Evolutionary conservation across 2,888 invertebrate genomes (phyloP).

Genomic region (Protodeltote pygarga): DNA sequence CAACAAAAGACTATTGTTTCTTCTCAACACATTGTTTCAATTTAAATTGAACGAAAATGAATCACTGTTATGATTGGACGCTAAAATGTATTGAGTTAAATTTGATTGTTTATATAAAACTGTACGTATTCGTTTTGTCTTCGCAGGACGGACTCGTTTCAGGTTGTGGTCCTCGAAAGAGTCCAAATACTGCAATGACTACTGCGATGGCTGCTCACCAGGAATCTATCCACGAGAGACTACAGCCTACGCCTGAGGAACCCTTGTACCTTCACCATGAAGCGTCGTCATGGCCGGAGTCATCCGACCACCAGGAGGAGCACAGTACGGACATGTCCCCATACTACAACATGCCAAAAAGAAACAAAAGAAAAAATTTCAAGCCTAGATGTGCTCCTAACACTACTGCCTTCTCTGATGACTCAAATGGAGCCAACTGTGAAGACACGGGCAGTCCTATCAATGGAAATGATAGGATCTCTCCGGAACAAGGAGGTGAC

Average conservation of each 20-base stretch:
- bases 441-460: slow-evolving; percentile 68
- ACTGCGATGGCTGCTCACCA: slow-evolving; percentile 87
- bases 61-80: slow-evolving; percentile 83
- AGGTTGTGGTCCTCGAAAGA: slow-evolving; percentile 70
- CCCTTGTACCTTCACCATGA: slow-evolving; percentile 83
- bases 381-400: slow-evolving; percentile 91
- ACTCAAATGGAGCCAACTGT: slow-evolving; percentile 76
- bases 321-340: slow-evolving; percentile 76
- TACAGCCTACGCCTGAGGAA: slow-evolving; percentile 79
- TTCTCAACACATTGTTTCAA: slow-evolving; percentile 82
- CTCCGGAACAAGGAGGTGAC: slow-evolving; percentile 70
- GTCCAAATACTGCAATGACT: slow-evolving; percentile 84
- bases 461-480: slow-evolving; percentile 77
- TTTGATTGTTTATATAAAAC: slow-evolving; percentile 79
- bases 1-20: slow-evolving; percentile 85
- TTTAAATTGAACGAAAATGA: slow-evolving; percentile 79
- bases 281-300: slow-evolving; percentile 83
- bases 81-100: slow-evolving; percentile 81
- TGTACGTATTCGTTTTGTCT: slow-evolving; percentile 45
- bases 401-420: slow-evolving; percentile 81
- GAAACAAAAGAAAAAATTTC: slow-evolving; percentile 93
- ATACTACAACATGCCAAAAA: slow-evolving; percentile 87
- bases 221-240: slow-evolving; percentile 84
- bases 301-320: slow-evolving; percentile 74
- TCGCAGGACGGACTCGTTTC: slow-evolving; percentile 77